Base-by-base conservation (phyloP, 2,888 invertebrate genomes). In the Mayetiola destructor region DNA sequence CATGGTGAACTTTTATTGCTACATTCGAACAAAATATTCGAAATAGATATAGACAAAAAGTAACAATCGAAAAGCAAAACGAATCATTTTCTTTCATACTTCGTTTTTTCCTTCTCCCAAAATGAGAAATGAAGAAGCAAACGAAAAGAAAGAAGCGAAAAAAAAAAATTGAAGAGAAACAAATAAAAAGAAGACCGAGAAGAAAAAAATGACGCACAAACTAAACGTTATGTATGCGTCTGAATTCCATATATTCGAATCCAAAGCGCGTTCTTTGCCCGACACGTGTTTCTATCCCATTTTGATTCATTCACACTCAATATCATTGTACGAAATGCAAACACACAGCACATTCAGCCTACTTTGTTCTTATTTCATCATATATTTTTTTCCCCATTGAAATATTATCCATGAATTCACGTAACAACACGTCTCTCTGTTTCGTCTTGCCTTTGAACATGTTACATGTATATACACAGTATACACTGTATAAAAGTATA, bases 201-300 rank as follows among this genome's bases (percentile, higher is more conserved):
- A 16, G 27, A 48, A 48, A 48, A 48, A 48, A 48, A 27, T 27
- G 48, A 48, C 48, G 48, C 48, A 48, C 48, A 48, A 48, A 48
- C n/a, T n/a, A n/a, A n/a, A n/a, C n/a, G n/a, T n/a, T 48, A 48
- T 48, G 48, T 27, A 48, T 48, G 27, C 48, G 48, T 48, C 23
- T 42, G 48, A 16, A 5, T 48, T 4, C 37, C n/a, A 27, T 27
- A 48, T 48, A 27, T 16, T 48, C 42, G 2, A 48, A n/a, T 48
- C 48, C 27, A 12, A 42, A 42, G 21, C 42, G 27, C 27, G 27
- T 32, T 32, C 48, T 48, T 48, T 48, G 27, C 16, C 20, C 40
- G 23, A 40, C 40, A 23, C 40, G 40, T 40, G 3, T 39, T 4
- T 39, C 4, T 39, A 18, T 16, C 12, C n/a, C 5, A 12, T 4